Percentiles rank a stretch among this genome's conserved stretches.
Conservation (phyloP, 2,888 invertebrate species). For the Diaprepes abbreviatus region DNA sequence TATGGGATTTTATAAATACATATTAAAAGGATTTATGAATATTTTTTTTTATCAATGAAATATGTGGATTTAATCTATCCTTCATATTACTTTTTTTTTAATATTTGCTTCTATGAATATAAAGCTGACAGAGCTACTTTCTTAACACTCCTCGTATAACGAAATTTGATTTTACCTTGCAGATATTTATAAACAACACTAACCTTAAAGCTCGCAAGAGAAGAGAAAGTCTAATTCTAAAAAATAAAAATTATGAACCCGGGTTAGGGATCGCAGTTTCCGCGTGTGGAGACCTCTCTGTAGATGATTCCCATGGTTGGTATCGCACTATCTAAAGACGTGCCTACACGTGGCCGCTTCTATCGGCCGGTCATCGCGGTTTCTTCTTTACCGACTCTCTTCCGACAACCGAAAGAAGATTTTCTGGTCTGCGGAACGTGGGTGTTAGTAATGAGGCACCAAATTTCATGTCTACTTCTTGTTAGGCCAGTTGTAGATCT, state of each 20-base stretch:
- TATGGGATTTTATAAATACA: too few species aligned
- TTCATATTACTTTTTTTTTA: too few species aligned
- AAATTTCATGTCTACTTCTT: conserved; percentile 57
- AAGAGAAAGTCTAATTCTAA: conserved; percentile 45
- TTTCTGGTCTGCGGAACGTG: conserved; percentile 49
- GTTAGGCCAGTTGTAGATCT: conserved; percentile 55
- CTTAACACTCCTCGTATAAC: conserved; percentile 25
- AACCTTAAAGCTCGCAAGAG: conserved; percentile 19
- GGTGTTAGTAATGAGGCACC: conserved; percentile 59
- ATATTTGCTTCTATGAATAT: too few species aligned
- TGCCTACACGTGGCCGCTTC: conserved; percentile 66
- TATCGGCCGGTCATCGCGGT: conserved; percentile 55
- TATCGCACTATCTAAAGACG: conserved; percentile 60
- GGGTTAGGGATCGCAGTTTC: conserved; percentile 46
- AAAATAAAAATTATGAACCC: conserved; percentile 36
- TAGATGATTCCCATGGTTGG: conserved; percentile 61
- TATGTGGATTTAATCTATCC: too few species aligned
- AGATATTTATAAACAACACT: conserved; percentile 34
- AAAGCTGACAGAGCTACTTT: too few species aligned
- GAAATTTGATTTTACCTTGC: conserved; percentile 19
- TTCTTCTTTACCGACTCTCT: conserved; percentile 36
- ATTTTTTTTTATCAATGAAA: too few species aligned
- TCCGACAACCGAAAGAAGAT: conserved; percentile 48
- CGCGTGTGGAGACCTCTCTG: conserved; percentile 48
- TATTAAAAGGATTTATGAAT: too few species aligned